Evolutionary conservation across 2,113 vertebrate species (phyloP).

Genomic region (Rhea pennata): DNA sequence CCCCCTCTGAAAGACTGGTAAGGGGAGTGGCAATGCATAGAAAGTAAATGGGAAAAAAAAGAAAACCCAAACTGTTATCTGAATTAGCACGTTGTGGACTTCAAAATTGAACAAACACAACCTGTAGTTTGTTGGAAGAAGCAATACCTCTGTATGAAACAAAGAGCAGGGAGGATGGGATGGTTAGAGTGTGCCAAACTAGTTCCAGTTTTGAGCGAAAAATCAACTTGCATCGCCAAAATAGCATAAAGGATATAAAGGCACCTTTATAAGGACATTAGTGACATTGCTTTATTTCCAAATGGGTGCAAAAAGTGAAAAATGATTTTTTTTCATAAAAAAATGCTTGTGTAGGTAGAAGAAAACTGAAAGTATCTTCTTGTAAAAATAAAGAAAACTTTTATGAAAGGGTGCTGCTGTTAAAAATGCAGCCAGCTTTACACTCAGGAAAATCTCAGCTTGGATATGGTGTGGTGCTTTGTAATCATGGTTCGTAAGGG

Average conservation of each 20-base stretch:
- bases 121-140: background rate
- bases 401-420: background rate
- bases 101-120: background rate
- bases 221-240: background rate
- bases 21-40: background rate
- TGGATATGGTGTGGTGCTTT: background rate
- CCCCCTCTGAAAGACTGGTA: background rate
- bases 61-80: background rate
- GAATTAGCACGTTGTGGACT: background rate
- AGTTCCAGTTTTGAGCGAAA: background rate
- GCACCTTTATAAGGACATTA: background rate
- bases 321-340: background rate
- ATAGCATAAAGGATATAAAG: background rate
- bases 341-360: background rate
- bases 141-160: background rate
- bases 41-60: background rate
- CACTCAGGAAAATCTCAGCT: slow-evolving; percentile 41
- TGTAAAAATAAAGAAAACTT: background rate
- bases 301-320: background rate
- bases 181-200: background rate
- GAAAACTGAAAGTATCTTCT: background rate
- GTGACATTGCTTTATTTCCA: background rate
- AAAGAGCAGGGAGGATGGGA: background rate
- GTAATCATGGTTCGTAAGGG: background rate
- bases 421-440: background rate